Evolutionary conservation across 2,797 vertebrate genomes (phyloP).

Genomic region (Aulostomus chinensis): DNA sequence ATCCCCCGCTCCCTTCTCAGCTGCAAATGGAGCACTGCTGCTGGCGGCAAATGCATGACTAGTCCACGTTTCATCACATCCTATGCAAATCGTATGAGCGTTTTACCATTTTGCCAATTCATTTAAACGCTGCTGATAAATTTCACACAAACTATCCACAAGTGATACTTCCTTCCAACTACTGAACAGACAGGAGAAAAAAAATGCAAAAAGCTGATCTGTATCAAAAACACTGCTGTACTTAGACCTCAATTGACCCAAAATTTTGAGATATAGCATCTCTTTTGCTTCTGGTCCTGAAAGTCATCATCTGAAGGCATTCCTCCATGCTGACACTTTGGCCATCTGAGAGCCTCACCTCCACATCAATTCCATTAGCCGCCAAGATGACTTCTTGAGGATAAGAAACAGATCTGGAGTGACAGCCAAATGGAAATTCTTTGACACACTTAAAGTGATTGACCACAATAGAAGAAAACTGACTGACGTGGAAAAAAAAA

Average conservation of each 20-base stretch:
- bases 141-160: no score
- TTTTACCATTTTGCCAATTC: conserved; percentile 46
- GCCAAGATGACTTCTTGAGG: conserved; percentile 26
- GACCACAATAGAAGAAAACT: conserved; percentile 9
- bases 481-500: not conserved
- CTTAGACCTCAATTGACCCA: not conserved
- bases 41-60: conserved; percentile 54
- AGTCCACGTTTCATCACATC: conserved; percentile 61
- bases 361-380: conserved; percentile 32
- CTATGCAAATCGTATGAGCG: conserved; percentile 42
- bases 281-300: not conserved
- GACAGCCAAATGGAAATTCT: conserved; percentile 59
- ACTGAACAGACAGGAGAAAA: no score
- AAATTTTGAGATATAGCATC: not conserved
- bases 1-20: conserved; percentile 42
- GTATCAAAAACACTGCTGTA: not conserved
- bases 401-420: conserved; percentile 38
- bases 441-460: conserved; percentile 40
- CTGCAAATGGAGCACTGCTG: conserved; percentile 44
- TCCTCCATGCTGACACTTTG: conserved; percentile 15
- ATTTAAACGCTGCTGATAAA: conserved; percentile 39
- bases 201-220: no score
- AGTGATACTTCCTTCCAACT: no score
- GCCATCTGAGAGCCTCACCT: conserved; percentile 31
- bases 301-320: conserved; percentile 16